Conservation (phyloP, 2,113 vertebrate species). For the Seriola dumerili region DNA sequence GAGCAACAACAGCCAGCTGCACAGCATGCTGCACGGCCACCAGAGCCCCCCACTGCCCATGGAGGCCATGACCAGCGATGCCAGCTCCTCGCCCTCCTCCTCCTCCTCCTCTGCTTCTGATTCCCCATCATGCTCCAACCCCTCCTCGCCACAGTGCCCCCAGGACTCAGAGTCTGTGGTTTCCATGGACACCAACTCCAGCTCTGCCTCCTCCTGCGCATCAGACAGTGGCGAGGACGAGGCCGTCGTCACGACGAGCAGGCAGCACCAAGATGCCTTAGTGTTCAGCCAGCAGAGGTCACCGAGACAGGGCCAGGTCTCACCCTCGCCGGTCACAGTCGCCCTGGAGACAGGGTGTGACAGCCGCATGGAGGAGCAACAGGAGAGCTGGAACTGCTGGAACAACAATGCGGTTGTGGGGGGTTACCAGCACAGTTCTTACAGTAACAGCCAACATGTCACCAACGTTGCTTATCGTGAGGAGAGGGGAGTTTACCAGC, state of each 20-base stretch:
- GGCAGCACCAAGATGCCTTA: slow-evolving; percentile 88
- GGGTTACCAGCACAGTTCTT: slow-evolving; percentile 78
- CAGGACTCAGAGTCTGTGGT: slow-evolving; percentile 76
- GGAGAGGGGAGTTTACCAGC: slow-evolving; percentile 81
- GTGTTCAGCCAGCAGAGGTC: slow-evolving; percentile 85
- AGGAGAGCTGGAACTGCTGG: slow-evolving; percentile 81
- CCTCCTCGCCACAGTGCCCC: slow-evolving; percentile 77
- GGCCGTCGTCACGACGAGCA: slow-evolving; percentile 83
- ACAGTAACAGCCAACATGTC: slow-evolving; percentile 76
- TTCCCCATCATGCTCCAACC: slow-evolving; percentile 74
- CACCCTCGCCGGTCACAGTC: slow-evolving; percentile 71
- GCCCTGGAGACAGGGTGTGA: slow-evolving; percentile 73
- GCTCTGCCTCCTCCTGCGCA: slow-evolving; percentile 78
- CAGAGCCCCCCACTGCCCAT: slow-evolving; percentile 65
- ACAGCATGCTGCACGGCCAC: slow-evolving; percentile 80
- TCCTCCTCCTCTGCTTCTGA: slow-evolving; percentile 67
- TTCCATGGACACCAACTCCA: slow-evolving; percentile 84
- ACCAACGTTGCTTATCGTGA: slow-evolving; percentile 86
- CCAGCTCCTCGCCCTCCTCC: slow-evolving; percentile 79
- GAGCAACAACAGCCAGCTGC: slow-evolving; percentile 87
- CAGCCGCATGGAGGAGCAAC: slow-evolving; percentile 75
- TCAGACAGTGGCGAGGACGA: slow-evolving; percentile 94
- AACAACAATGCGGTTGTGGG: slow-evolving; percentile 68
- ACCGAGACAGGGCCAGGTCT: slow-evolving; percentile 70
- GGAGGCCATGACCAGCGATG: slow-evolving; percentile 78